Evolutionary conservation across 1,140 invertebrate genomes (phyloP).

Genomic region (Scaptodrosophila lebanonensis): DNA sequence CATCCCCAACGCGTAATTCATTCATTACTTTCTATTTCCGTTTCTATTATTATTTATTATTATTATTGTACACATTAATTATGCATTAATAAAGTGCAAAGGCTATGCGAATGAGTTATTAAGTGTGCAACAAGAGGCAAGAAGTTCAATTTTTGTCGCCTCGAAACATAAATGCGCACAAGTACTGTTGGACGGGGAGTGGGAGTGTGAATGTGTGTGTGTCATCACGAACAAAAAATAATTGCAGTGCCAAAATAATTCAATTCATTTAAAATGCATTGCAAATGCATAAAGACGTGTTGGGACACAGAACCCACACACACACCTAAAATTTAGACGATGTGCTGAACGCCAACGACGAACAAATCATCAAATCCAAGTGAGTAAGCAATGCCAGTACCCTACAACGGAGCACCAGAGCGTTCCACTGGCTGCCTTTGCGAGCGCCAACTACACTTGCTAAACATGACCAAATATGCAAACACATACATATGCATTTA

Average conservation of each 20-base stretch:
- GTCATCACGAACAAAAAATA: too few species aligned
- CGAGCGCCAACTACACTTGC: too few species aligned
- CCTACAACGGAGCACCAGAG: too few species aligned
- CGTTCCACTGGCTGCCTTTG: too few species aligned
- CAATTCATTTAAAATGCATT: slow-evolving; percentile 14
- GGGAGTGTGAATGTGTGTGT: too few species aligned
- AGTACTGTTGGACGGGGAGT: too few species aligned
- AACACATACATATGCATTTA: slow-evolving; percentile 17
- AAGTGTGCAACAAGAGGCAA: slow-evolving; percentile 3
- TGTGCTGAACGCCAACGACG: slow-evolving; percentile 23
- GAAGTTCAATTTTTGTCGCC: background rate
- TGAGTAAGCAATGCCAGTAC: slow-evolving; percentile 5
- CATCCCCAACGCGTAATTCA: slow-evolving; percentile 31
- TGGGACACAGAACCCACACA: slow-evolving; percentile 4
- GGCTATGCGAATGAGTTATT: slow-evolving; percentile 25
- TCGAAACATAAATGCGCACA: too few species aligned
- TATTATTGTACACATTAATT: too few species aligned
- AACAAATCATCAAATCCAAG: slow-evolving; percentile 27
- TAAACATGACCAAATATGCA: slow-evolving; percentile 20
- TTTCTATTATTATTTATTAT: too few species aligned
- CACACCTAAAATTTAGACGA: slow-evolving; percentile 2
- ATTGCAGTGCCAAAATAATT: slow-evolving; percentile 62
- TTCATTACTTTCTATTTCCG: slow-evolving; percentile 56
- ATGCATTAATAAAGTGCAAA: slow-evolving; percentile 3
- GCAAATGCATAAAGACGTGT: slow-evolving; percentile 13